Evolutionary conservation across 2,888 invertebrate genomes (phyloP).

Genomic region (Minunthozetes semirufus): DNA sequence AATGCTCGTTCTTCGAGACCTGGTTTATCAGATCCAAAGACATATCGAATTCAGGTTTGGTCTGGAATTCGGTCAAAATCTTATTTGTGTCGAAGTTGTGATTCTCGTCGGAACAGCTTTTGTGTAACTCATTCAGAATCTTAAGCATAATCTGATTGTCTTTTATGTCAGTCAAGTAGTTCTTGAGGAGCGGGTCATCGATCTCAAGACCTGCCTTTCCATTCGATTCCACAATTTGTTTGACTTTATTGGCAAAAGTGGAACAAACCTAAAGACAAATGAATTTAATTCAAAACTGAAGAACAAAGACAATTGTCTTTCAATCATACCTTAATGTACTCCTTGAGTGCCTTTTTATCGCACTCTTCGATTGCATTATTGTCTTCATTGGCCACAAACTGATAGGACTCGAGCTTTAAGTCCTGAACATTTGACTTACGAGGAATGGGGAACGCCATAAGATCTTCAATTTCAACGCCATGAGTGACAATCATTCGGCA

Average conservation of each 20-base stretch:
- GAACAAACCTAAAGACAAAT: conserved; percentile 3
- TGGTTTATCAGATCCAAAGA: conserved; percentile 27
- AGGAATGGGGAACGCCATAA: conserved; percentile 14
- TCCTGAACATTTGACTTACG: background rate
- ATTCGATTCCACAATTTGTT: background rate
- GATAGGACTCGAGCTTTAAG: conserved; percentile 11
- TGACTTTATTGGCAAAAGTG: background rate
- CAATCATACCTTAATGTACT: conserved; percentile 10
- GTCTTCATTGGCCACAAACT: conserved; percentile 11
- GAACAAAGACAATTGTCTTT: background rate
- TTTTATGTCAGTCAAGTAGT: background rate
- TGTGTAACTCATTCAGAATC: conserved; percentile 27
- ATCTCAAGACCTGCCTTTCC: background rate
- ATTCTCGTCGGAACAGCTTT: conserved; percentile 36
- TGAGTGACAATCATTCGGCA: background rate
- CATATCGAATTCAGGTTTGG: conserved; percentile 9
- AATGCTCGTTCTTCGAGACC: conserved; percentile 25
- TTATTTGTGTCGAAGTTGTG: conserved; percentile 30
- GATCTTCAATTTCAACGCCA: conserved; percentile 23
- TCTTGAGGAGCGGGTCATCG: background rate
- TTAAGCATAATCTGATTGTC: conserved; percentile 39
- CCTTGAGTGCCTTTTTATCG: background rate
- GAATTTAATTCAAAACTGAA: background rate
- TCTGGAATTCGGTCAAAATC: background rate
- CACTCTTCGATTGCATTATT: background rate